phyloP scores from a whole-genome alignment of 2,888 invertebrate genomes.

The Blastobasis adustella region DNA sequence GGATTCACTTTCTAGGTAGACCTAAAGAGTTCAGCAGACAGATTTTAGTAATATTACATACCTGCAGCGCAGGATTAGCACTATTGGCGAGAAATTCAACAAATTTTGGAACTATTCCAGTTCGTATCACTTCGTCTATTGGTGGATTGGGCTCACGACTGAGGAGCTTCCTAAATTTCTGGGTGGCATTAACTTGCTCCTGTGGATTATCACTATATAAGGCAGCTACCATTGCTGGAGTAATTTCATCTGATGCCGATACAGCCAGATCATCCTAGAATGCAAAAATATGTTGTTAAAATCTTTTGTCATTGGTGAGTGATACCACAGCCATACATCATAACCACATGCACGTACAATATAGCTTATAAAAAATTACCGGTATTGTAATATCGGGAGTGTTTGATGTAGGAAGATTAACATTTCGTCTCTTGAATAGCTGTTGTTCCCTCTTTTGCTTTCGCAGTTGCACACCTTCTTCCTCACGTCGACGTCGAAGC shows the following conservation, averaged over 20 bases:
- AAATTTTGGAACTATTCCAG: conserved; percentile 95
- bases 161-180: conserved; percentile 93
- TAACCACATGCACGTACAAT: not conserved
- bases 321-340: not conserved
- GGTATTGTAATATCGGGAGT: conserved; percentile 51
- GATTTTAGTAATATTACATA: conserved; percentile 33
- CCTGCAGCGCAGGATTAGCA: conserved; percentile 90
- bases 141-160: conserved; percentile 98
- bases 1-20: no score
- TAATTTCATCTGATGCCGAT: conserved; percentile 73
- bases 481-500: conserved; percentile 92
- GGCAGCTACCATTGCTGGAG: conserved; percentile 88
- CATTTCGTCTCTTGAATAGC: conserved; percentile 93
- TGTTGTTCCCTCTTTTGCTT: conserved; percentile 98
- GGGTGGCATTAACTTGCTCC: conserved; percentile 90
- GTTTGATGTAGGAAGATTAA: conserved; percentile 65
- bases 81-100: conserved; percentile 91
- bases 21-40: not conserved
- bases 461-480: conserved; percentile 95
- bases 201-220: conserved; percentile 84
- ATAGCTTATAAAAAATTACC: conserved; percentile 26
- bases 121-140: conserved; percentile 95
- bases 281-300: not conserved
- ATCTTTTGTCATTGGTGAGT: not conserved
- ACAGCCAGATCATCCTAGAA: conserved; percentile 67